phyloP scores from a whole-genome alignment of 2,888 invertebrate species.

The Drepana falcataria region DNA sequence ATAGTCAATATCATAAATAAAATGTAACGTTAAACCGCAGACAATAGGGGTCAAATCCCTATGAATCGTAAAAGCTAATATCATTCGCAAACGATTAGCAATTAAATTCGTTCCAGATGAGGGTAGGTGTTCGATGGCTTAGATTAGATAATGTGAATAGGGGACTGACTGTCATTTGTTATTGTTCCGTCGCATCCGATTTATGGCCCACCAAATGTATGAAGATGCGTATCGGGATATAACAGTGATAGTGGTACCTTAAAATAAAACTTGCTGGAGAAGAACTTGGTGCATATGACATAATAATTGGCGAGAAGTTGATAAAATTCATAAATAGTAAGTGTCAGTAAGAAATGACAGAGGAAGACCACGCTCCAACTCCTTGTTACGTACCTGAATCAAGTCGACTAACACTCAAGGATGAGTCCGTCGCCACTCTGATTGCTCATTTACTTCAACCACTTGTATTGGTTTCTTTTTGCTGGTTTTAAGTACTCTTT shows the following conservation, averaged over 20 bases:
- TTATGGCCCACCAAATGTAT: neutral
- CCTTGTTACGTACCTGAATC: no score
- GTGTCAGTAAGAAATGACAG: no score
- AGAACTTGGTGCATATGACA: no score
- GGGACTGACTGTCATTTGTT: neutral
- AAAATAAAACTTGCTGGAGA: neutral
- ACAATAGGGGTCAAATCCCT: neutral
- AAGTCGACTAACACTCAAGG: no score
- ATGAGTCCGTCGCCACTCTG: no score
- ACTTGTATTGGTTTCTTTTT: no score
- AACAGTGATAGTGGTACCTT: neutral
- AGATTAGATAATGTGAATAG: constrained; percentile 18
- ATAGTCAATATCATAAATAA: no score
- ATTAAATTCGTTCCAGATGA: constrained; percentile 36
- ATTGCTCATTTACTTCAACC: no score
- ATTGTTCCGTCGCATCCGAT: neutral
- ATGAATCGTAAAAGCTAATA: constrained; percentile 14
- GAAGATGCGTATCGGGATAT: neutral
- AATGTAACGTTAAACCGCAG: neutral
- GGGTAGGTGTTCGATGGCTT: constrained; percentile 27
- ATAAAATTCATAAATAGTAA: no score
- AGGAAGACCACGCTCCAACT: no score
- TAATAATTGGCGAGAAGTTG: no score
- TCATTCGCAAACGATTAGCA: constrained; percentile 40
- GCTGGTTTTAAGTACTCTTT: no score